phyloP scores from a whole-genome alignment of 2,797 vertebrate species.

The Thalassophryne amazonica region DNA sequence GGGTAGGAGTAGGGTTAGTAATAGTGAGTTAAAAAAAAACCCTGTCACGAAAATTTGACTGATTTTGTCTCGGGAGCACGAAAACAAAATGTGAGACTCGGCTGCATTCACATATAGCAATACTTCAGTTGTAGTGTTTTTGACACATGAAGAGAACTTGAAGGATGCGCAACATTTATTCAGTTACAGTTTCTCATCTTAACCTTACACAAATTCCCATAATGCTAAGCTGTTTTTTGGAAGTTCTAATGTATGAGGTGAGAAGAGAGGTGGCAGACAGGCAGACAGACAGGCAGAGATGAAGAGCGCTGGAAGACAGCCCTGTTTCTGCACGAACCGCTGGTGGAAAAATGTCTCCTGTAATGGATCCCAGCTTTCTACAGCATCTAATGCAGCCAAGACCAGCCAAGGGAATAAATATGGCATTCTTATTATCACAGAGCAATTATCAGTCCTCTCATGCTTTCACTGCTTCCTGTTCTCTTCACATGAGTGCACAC shows the following conservation, averaged over 20 bases:
- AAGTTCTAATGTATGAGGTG: conserved; percentile 27
- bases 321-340: conserved; percentile 66
- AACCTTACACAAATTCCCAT: too few species aligned
- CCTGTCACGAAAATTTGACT: too few species aligned
- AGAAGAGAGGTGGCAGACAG: conserved; percentile 28
- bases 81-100: too few species aligned
- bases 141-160: too few species aligned
- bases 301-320: conserved; percentile 56
- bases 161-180: too few species aligned
- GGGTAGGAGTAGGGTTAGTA: too few species aligned
- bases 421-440: conserved; percentile 60
- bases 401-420: conserved; percentile 63
- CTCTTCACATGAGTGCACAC: conserved; percentile 13
- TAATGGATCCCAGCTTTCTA: conserved; percentile 75
- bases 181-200: too few species aligned
- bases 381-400: conserved; percentile 50
- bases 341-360: conserved; percentile 72
- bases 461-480: conserved; percentile 10
- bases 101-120: too few species aligned
- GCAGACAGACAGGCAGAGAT: conserved; percentile 44
- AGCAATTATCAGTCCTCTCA: conserved; percentile 58
- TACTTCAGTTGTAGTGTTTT: too few species aligned
- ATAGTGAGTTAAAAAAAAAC: too few species aligned
- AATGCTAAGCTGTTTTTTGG: too few species aligned
- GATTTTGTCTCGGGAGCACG: too few species aligned